Base-by-base conservation (phyloP, 2,797 vertebrate species). In the Numenius phaeopus region DNA sequence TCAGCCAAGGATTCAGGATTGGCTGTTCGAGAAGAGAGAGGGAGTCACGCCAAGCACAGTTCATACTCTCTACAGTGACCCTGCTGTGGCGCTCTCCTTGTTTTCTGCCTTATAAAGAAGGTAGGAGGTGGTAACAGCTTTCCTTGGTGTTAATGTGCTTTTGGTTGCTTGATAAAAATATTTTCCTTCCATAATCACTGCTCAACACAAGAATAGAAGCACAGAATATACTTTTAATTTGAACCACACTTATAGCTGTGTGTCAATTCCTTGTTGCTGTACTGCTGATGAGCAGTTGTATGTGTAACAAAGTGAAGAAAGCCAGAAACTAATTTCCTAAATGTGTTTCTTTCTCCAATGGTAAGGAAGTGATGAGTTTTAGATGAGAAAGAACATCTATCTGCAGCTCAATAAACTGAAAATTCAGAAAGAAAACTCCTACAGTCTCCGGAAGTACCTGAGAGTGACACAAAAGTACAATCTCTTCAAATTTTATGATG, bases 341-440 rank as follows among this genome's bases (percentile, higher is more conserved):
- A 95, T 78, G 52, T 84, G 84, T 37, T 62, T 76, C 89, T 91
- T 90, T 93, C 67, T 95, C 67, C 89, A 91, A 5, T 82, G 64
- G 64, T 90, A 95, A 84, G 83, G 88, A 94, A 92, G 61, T 71
- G 61, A 89, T 94, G 90, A 95, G 87, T 95, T 95, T 97, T 92
- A 96, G 91, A 94, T 94, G 95, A 96, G 90, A 94, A 94, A 88
- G 77, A 73, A 78, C 82, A 96, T 96, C 88, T 84, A 89, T 85
- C 87, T 94, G 86, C 91, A 97, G 91, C 73, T 94, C 94, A 94
- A 57, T 95, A 95, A 96, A 95, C 73, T 88, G 92, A 93, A 95
- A 96, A 96, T 91, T 79, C 71, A 83, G 70, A 91, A 96, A 71
- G 81, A 85, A 95, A 95, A 93, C 93, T 93, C 70, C 59, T 80